Evolutionary conservation across 1,140 invertebrate genomes (phyloP), one percentile per base, ranked within the genome.

Genomic region (Camponotus vicinus): DNA sequence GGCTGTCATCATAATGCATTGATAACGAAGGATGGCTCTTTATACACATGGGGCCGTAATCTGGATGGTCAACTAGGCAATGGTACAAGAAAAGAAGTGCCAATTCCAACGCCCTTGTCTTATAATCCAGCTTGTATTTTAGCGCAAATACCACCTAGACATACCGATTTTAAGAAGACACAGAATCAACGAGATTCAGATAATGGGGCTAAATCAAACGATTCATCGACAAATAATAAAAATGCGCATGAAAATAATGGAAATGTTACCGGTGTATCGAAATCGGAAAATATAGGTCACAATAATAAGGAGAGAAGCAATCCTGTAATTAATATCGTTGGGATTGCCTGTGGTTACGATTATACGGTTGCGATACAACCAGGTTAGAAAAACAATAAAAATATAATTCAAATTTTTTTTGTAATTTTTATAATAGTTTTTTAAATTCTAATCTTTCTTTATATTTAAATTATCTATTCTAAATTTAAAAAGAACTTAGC

Each of bases 11-110:
- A 98, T 92, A 96, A 96, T 69, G 95, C 96, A 18, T 88, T 97
- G n/a, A 89, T 97, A 45, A 97, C 97, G 4, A 95, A 95, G 69
- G 95, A 96, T 87, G 97, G 97, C 18, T 95, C 95, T 45, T 94
- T 97, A 3, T 97, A 96, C 89, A 96, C 96, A 1, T 97, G 97
- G 97, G 97, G 97, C 42, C 94, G 96, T 59, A 97, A 97, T 93
- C 92, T 97, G 21, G 97, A 97, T 92, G 97, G 97, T 18, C 97
- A 97, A 93, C 93, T 97, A 79, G 97, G 97, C n/a, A 96, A 96
- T 85, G 96, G 96, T 57, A 95, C 94, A 9, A 93, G 96, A 86
- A 95, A 96, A 83, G 95, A 96, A 88, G 92, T 96, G 3, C 27
- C 87, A 13, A 93, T 94, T 77, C 95, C 96, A 13, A 94, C 94